Evolutionary conservation across 2,797 vertebrate genomes (phyloP), one percentile per base, ranked within the genome.

Genomic region (Tenualosa ilisha): DNA sequence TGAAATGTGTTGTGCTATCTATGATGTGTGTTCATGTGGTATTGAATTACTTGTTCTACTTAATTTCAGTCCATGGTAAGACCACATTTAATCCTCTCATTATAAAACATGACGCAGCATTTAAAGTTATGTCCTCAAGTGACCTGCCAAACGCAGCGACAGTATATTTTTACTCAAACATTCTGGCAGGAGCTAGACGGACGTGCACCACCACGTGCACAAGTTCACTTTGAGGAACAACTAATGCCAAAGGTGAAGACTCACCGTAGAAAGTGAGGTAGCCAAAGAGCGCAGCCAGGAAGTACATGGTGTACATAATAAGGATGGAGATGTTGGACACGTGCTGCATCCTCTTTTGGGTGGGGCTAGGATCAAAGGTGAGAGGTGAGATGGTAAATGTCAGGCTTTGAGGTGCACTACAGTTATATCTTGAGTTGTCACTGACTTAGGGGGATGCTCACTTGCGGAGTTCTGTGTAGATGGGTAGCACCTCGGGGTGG

Each of bases 231-330:
- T 40, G n/a, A 83, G 13, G 31, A 72, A n/a, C n/a, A 81, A 40
- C 81, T 17, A 82, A 17, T 59, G 79, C n/a, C 6, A 65, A 83
- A 85, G 15, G 53, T 84, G 24, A 12, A 53, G 83, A 54, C 97
- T 93, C 95, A 99, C 98, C 97, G 0, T 98, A 97, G 93, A 99
- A 99, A 0, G 98, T 99, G 93, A 99, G 95, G 95, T 99, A 99
- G 90, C 98, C 98, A 22, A 99, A 99, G 86, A 99, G 97, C 83
- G 98, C 98, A 0, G 98, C 98, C 91, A 99, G 94, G 92, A 99
- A 99, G 94, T 99, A 99, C 98, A 99, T 99, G 90, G 92, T 90
- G 88, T 97, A 99, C 98, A 99, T 99, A 91, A 99, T 96, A 0
- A 90, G 82, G 88, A 99, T 99, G 92, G 98, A 99, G 90, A 99